Base-by-base conservation (phyloP, 1,140 invertebrate species). In the Drosophila mauritiana region DNA sequence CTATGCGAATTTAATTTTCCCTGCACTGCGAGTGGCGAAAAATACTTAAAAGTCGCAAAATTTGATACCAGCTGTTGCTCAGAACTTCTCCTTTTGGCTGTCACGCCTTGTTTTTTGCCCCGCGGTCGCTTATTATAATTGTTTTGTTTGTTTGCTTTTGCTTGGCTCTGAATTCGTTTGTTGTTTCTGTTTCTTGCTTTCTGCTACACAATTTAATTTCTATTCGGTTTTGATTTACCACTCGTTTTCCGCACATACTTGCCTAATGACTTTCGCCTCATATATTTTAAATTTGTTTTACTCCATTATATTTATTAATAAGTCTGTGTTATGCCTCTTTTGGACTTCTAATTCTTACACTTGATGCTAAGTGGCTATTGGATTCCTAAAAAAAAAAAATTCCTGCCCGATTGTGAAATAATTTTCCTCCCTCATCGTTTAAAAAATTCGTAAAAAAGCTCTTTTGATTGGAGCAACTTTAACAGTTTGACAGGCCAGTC, bases 211-310 rank as follows among this genome's bases (percentile, higher is more conserved):
- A 64, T 78, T 78, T 76, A 56, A 79, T 86, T 88, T 75, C 46
- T 75, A 82, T 78, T 73, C 39, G 67, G 56, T 45, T 67, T 55
- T 64, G 36, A 45, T 65, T 22, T 25, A n/a, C 31, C 59, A 45
- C 34, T 36, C 48, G 10, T 17, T 49, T 57, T 56, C 36, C 36
- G 34, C 48, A 61, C 15, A 37, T 65, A 40, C 55, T 48, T 74
- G 25, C 57, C 42, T 76, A 52, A 39, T 51, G 49, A 40, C 57
- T 79, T 62, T 73, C 42, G 45, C 39, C 54, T 73, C 88, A 88
- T 88, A 88, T 79, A 73, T 79, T 82, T 52, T 69, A 78, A 86
- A 82, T 82, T 79, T 75, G 75, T 88, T 82, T 78, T 64, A 70
- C 55, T 73, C 82, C 81, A 86, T 88, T 86, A 85, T 86, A 88